A percentile compares a stretch with the other conserved stretches of the same genome.
phyloP scores from a whole-genome alignment of 37 sponge, comb jelly and placozoan species.

The Ianthella basta region DNA sequence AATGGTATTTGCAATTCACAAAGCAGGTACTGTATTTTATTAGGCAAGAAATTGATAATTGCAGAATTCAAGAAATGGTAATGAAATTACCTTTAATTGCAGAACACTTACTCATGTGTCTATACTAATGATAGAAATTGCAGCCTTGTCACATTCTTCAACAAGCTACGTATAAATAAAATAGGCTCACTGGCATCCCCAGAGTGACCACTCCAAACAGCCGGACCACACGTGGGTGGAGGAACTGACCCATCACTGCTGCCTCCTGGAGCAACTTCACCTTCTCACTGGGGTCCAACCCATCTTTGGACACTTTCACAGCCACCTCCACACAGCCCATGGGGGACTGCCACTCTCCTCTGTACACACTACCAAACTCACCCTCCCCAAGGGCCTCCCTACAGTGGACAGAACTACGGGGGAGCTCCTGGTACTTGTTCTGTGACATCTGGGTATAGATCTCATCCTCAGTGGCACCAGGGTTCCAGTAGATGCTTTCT shows the following conservation, averaged over 20 bases:
- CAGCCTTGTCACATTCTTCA: no score
- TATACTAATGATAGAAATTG: no score
- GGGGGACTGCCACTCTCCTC: slow-evolving; percentile 9
- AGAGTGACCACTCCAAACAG: slow-evolving; percentile 13
- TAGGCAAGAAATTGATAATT: no score
- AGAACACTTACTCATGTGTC: no score
- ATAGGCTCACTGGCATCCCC: no score
- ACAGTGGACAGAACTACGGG: background rate
- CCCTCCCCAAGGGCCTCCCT: background rate
- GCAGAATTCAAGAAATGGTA: no score
- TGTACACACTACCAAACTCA: background rate
- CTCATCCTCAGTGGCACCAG: background rate
- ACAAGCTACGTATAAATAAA: no score
- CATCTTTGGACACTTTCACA: background rate
- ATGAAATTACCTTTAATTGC: no score
- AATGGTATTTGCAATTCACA: no score
- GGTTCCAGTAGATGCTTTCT: background rate
- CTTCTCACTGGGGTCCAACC: background rate
- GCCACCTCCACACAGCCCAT: background rate
- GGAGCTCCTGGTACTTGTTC: slow-evolving; percentile 13
- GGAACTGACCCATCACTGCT: slow-evolving; percentile 8
- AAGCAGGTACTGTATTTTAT: no score
- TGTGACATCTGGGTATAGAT: background rate
- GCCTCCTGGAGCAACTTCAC: slow-evolving; percentile 16
- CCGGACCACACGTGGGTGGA: background rate